These are phyloP conservation scores for Euglossa dilemma DNA, from an alignment of 1,140 invertebrate genomes.

Conservation along the genomic window DNA sequence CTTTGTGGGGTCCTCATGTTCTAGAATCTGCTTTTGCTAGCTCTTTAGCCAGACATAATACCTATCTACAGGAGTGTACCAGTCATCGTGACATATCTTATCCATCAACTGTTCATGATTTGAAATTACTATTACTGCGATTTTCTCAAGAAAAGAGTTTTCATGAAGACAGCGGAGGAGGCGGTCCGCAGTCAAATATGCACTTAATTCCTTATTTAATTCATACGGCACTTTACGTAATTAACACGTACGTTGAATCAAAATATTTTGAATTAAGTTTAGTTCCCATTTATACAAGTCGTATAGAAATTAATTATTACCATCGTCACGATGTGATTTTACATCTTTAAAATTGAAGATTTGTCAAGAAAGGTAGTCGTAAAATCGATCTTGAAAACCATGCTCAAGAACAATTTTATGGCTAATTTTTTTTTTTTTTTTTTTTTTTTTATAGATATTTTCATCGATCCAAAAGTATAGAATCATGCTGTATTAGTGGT, in stretches of 20 bases:
- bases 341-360: no score
- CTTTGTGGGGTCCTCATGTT: constrained; percentile 97
- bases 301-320: no score
- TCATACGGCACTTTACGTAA: constrained; percentile 97
- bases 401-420: no score
- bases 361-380: no score
- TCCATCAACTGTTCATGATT: constrained; percentile 94
- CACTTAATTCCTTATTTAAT: constrained; percentile 97
- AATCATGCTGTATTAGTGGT: no score
- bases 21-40: constrained; percentile 97
- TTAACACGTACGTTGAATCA: constrained; percentile 90
- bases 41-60: constrained; percentile 94
- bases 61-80: constrained; percentile 92
- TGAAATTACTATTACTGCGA: constrained; percentile 94
- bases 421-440: no score
- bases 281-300: neutral
- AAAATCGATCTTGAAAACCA: no score
- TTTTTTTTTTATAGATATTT: no score
- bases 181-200: constrained; percentile 98
- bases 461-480: no score
- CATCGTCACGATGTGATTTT: no score
- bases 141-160: constrained; percentile 98
- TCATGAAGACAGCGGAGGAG: constrained; percentile 98
- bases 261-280: neutral
- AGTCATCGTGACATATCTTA: constrained; percentile 94